These are phyloP conservation scores for Syngnathus typhle DNA, from an alignment of 2,113 vertebrate species.

Conservation along the genomic window DNA sequence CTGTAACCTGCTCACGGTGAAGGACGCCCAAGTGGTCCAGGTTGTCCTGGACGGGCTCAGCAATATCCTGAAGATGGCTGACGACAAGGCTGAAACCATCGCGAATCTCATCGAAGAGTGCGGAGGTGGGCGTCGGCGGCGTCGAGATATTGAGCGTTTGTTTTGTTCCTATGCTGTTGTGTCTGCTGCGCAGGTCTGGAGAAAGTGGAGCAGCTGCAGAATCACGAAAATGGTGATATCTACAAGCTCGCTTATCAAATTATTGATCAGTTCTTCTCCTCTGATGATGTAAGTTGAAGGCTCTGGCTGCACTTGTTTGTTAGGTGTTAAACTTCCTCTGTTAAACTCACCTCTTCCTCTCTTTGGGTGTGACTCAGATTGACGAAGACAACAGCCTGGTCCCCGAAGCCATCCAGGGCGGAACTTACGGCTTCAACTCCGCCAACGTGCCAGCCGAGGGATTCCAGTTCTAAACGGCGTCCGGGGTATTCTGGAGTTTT, in stretches of 20 bases:
- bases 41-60: constrained; percentile 97
- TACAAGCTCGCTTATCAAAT: constrained; percentile 99
- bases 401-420: constrained; percentile 96
- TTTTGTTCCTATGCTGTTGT: not conserved
- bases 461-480: constrained; percentile 97
- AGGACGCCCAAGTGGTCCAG: constrained; percentile 97
- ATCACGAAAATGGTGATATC: constrained; percentile 99
- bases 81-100: constrained; percentile 95
- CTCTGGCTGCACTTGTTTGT: not conserved
- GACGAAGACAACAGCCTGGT: constrained; percentile 97
- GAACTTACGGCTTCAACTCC: constrained; percentile 98
- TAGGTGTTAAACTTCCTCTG: not conserved
- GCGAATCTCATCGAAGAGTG: constrained; percentile 98
- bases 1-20: constrained; percentile 96
- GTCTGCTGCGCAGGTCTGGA: constrained; percentile 79
- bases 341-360: too few species aligned
- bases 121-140: constrained; percentile 73
- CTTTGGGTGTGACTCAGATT: constrained; percentile 68
- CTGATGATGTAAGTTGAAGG: constrained; percentile 88
- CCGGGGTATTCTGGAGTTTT: constrained; percentile 78
- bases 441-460: constrained; percentile 98
- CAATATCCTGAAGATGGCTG: constrained; percentile 99
- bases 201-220: constrained; percentile 97
- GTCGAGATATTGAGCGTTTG: rapidly evolving
- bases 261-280: constrained; percentile 99